A percentile compares a stretch with the other conserved stretches of the same genome.
These are phyloP conservation scores for Carassius carassius DNA, from an alignment of 2,113 vertebrate genomes.

Conservation along the genomic window DNA sequence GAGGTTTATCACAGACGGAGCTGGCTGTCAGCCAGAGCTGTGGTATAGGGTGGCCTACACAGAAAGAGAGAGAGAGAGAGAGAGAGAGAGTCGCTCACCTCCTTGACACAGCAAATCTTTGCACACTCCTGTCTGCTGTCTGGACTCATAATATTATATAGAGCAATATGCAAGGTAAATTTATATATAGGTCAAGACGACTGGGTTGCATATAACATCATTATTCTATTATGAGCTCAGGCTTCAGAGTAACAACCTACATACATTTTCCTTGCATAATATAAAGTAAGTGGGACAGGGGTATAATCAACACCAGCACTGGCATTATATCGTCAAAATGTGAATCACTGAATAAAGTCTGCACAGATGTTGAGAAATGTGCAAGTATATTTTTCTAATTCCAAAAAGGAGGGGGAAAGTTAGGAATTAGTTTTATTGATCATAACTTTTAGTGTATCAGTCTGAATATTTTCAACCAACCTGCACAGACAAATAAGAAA, in stretches of 20 bases:
- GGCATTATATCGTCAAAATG: constrained; percentile 4
- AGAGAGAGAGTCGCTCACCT: constrained; percentile 23
- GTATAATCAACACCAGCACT: constrained; percentile 12
- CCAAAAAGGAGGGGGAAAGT: not conserved
- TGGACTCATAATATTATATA: constrained; percentile 20
- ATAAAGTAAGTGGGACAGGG: constrained; percentile 23
- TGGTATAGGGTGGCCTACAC: constrained; percentile 46
- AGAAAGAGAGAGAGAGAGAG: constrained; percentile 26
- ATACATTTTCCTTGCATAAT: constrained; percentile 32
- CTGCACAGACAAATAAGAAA: no score
- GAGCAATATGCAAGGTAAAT: constrained; percentile 16
- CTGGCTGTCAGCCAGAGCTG: constrained; percentile 51
- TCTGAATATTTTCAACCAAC: not conserved
- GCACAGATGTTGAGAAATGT: constrained; percentile 50
- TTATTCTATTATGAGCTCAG: constrained; percentile 22
- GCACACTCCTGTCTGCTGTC: constrained; percentile 29
- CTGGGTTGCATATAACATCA: not conserved
- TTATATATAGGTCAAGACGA: constrained; percentile 33
- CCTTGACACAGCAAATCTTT: constrained; percentile 55
- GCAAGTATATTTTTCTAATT: constrained; percentile 50
- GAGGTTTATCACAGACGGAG: constrained; percentile 54
- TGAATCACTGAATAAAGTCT: not conserved
- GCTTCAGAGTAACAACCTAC: constrained; percentile 32
- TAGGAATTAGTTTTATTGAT: no score
- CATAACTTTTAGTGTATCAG: not conserved